Percentiles rank a stretch among this genome's conserved stretches.
phyloP scores from a whole-genome alignment of 2,113 vertebrate species.

The Lutjanus erythropterus region DNA sequence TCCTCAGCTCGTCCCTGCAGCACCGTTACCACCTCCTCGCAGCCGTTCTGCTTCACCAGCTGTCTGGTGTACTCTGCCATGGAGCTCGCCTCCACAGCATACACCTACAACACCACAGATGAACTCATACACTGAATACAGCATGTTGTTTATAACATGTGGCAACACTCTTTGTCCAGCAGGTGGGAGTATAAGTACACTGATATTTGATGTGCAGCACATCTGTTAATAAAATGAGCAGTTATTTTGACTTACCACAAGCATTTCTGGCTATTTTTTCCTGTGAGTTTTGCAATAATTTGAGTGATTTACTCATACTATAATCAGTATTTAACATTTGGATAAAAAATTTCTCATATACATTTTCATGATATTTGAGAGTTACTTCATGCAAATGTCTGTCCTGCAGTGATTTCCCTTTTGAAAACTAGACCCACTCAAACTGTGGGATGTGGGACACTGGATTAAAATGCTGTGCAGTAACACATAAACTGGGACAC shows the following conservation, averaged over 20 bases:
- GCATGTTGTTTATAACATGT: neutral
- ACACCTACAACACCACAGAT: conserved; percentile 79
- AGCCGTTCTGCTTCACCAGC: conserved; percentile 85
- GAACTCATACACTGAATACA: neutral
- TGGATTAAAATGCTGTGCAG: too few species aligned
- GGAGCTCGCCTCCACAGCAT: conserved; percentile 88
- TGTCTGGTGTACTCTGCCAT: conserved; percentile 86
- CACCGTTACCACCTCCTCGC: conserved; percentile 81
- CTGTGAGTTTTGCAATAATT: neutral
- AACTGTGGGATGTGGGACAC: too few species aligned
- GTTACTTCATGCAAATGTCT: neutral
- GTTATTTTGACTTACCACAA: neutral
- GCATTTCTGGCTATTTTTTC: conserved; percentile 2
- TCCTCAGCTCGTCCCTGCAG: conserved; percentile 87
- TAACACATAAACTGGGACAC: too few species aligned
- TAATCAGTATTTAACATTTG: neutral
- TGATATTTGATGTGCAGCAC: neutral
- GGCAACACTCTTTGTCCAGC: conserved; percentile 35
- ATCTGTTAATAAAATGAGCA: neutral
- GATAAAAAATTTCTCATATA: too few species aligned
- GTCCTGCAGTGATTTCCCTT: too few species aligned
- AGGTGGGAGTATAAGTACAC: conserved; percentile 30
- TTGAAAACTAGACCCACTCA: too few species aligned
- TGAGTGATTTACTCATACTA: neutral
- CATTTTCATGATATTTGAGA: neutral